These are phyloP conservation scores for Spea bombifrons DNA, from an alignment of 2,113 vertebrate genomes.

Conservation along the genomic window DNA sequence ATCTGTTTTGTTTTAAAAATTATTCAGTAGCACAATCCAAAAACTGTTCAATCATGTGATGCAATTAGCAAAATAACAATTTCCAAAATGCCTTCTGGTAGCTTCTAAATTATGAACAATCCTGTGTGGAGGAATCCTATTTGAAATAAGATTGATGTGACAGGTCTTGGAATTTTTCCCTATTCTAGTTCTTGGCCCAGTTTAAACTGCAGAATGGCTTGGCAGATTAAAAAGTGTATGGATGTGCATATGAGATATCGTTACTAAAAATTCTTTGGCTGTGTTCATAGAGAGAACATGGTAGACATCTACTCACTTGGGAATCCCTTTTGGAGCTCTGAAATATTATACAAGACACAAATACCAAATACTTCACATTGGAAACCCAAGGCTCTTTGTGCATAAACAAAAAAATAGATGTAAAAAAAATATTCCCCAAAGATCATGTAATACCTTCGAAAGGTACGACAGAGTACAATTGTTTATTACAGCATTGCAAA, in stretches of 20 bases:
- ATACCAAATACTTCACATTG: conserved; percentile 28
- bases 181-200: conserved; percentile 27
- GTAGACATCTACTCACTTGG: conserved; percentile 21
- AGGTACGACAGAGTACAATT: conserved; percentile 13
- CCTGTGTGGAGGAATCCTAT: conserved; percentile 37
- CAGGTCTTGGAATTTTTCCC: conserved; percentile 33
- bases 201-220: conserved; percentile 22
- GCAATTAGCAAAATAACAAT: conserved; percentile 18
- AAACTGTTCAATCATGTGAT: background rate
- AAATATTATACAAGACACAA: conserved; percentile 28
- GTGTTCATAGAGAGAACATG: conserved; percentile 13
- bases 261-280: conserved; percentile 26
- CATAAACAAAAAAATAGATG: conserved; percentile 31
- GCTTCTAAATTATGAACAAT: conserved; percentile 25
- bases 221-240: conserved; percentile 20
- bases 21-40: background rate
- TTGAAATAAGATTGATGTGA: conserved; percentile 41
- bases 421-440: conserved; percentile 26
- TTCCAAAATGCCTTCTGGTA: conserved; percentile 7
- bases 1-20: background rate
- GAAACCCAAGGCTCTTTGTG: conserved; percentile 32
- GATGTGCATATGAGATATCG: conserved; percentile 23
- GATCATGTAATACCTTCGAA: conserved; percentile 29
- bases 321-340: conserved; percentile 22
- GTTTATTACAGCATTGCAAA: conserved; percentile 24